Evolutionary conservation across 2,888 invertebrate genomes (phyloP).

Genomic region (Tigriopus californicus): DNA sequence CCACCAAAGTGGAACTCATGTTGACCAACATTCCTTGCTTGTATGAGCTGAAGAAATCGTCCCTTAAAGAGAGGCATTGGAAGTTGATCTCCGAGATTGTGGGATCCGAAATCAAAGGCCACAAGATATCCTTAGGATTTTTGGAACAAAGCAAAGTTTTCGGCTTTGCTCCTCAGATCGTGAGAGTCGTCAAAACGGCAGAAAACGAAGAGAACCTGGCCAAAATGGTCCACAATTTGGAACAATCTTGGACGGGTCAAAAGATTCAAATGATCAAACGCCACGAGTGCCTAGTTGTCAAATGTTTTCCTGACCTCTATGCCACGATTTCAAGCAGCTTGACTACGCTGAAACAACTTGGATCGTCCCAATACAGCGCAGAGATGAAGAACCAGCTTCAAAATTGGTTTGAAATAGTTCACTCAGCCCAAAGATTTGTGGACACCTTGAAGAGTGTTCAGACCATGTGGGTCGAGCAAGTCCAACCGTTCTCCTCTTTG

Average conservation of each 20-base stretch:
- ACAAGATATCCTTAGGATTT: constrained; percentile 1
- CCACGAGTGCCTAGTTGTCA: not conserved
- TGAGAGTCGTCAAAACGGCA: not conserved
- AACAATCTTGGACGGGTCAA: not conserved
- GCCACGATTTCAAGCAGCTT: not conserved
- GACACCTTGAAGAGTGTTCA: not conserved
- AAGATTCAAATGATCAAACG: not conserved
- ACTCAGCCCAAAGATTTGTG: not conserved
- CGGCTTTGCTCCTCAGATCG: not conserved
- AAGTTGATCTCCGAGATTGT: constrained; percentile 6
- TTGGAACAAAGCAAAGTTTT: constrained; percentile 3
- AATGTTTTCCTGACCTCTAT: not conserved
- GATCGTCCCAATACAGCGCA: not conserved
- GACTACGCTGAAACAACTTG: not conserved
- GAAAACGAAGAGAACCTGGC: constrained; percentile 2
- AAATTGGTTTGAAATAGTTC: not conserved
- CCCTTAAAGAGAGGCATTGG: constrained; percentile 7
- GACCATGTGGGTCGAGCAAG: not conserved
- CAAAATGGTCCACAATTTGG: not conserved
- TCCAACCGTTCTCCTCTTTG: not conserved
- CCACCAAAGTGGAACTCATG: not conserved
- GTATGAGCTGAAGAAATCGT: not conserved
- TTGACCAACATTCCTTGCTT: not conserved
- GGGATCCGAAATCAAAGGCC: not conserved
- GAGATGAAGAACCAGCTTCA: constrained; percentile 3